Conservation (phyloP, 1,140 invertebrate species). For the Laodelphax striatellus region DNA sequence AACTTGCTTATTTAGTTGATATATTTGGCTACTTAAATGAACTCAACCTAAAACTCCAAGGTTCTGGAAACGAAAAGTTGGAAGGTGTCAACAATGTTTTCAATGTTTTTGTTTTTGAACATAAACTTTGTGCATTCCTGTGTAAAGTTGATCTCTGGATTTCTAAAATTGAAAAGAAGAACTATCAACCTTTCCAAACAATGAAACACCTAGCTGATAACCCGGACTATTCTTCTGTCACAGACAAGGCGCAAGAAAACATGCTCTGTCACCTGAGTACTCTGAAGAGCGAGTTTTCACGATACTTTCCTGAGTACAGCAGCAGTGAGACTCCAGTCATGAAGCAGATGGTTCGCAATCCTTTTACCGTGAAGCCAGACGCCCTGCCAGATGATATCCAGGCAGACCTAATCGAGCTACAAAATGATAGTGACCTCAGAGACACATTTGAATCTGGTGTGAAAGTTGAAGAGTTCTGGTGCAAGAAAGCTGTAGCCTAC, state of each 20-base stretch:
- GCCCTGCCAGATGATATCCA: slow-evolving; percentile 1
- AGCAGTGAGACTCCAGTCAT: slow-evolving; percentile 2
- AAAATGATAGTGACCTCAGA: slow-evolving; percentile 1
- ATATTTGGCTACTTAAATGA: slow-evolving; percentile 23
- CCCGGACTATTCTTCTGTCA: not conserved
- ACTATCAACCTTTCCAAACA: slow-evolving; percentile 2
- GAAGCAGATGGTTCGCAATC: slow-evolving; percentile 3
- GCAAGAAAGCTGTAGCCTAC: slow-evolving; percentile 3
- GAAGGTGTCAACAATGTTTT: slow-evolving; percentile 18
- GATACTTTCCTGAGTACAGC: slow-evolving; percentile 7
- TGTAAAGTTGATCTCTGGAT: slow-evolving; percentile 20
- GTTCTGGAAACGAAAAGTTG: slow-evolving; percentile 14
- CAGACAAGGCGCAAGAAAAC: slow-evolving; percentile 3
- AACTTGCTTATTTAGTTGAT: slow-evolving; percentile 21
- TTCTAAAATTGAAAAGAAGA: not conserved
- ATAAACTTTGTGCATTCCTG: slow-evolving; percentile 19
- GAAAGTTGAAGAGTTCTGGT: slow-evolving; percentile 7
- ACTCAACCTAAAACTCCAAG: slow-evolving; percentile 22
- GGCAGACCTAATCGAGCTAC: not conserved
- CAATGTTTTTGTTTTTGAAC: slow-evolving; percentile 21
- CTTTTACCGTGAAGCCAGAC: slow-evolving; percentile 6
- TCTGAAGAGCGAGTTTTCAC: slow-evolving; percentile 9
- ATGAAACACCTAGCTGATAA: not conserved
- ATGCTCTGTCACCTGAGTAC: slow-evolving; percentile 6
- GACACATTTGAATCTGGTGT: slow-evolving; percentile 5